phyloP scores from a whole-genome alignment of 2,888 invertebrate genomes.

The Mythimna loreyi region DNA sequence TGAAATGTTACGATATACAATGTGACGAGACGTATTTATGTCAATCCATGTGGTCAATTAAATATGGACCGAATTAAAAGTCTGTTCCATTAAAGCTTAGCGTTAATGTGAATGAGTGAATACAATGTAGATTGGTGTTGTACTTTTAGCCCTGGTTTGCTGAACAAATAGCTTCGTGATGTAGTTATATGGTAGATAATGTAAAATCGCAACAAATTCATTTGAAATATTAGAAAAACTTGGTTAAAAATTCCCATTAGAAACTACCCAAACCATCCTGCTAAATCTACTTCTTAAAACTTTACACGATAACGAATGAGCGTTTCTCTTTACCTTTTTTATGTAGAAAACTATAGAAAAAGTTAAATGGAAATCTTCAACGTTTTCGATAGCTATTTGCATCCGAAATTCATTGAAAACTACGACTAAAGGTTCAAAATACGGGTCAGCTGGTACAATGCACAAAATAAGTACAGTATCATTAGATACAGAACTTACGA shows the following conservation, averaged over 20 bases:
- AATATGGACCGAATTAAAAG: slow-evolving; percentile 81
- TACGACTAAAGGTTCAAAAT: slow-evolving; percentile 63
- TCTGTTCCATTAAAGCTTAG: slow-evolving; percentile 81
- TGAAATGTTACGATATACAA: slow-evolving; percentile 79
- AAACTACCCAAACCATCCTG: neutral
- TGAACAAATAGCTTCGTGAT: slow-evolving; percentile 50
- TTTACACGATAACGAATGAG: slow-evolving; percentile 14
- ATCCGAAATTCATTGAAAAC: slow-evolving; percentile 42
- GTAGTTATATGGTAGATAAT: slow-evolving; percentile 49
- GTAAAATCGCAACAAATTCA: slow-evolving; percentile 19
- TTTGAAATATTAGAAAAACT: slow-evolving; percentile 27
- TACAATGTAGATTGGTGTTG: slow-evolving; percentile 70
- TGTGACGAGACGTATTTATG: slow-evolving; percentile 77
- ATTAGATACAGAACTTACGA: slow-evolving; percentile 35
- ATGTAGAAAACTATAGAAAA: slow-evolving; percentile 30
- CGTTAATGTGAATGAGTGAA: slow-evolving; percentile 74
- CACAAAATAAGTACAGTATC: slow-evolving; percentile 45
- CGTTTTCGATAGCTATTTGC: slow-evolving; percentile 20
- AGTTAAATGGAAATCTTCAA: slow-evolving; percentile 44
- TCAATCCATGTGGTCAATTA: slow-evolving; percentile 89
- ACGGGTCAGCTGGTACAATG: slow-evolving; percentile 45
- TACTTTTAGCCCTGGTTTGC: slow-evolving; percentile 74
- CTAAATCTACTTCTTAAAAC: slow-evolving; percentile 8
- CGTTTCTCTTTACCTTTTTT: slow-evolving; percentile 45
- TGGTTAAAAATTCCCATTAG: slow-evolving; percentile 14